Conservation (phyloP, 2,888 invertebrate species). For the Griposia aprilina region DNA sequence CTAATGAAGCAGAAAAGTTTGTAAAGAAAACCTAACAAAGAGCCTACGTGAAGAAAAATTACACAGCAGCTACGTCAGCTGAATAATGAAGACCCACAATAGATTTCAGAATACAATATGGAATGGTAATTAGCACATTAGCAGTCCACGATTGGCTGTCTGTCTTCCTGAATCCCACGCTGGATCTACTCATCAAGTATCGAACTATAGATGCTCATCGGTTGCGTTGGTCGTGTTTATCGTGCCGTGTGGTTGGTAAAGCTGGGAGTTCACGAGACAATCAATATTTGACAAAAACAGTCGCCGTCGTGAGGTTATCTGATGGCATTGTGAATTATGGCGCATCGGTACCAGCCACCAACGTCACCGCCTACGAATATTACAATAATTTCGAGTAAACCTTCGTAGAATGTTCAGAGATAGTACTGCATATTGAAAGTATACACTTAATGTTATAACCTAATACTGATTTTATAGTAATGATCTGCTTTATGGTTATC, state of each 20-base stretch:
- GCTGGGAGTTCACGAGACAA: constrained; percentile 71
- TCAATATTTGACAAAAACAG: constrained; percentile 80
- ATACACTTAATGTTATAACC: constrained; percentile 32
- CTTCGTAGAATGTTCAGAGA: constrained; percentile 59
- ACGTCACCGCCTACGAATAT: constrained; percentile 79
- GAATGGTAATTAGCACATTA: constrained; percentile 71
- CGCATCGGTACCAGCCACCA: constrained; percentile 82
- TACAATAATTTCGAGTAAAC: constrained; percentile 75
- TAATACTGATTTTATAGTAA: constrained; percentile 42
- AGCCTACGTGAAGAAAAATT: constrained; percentile 59
- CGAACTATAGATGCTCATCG: constrained; percentile 61
- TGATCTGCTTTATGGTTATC: constrained; percentile 58
- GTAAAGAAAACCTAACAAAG: constrained; percentile 58
- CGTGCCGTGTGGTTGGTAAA: constrained; percentile 65
- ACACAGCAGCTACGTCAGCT: constrained; percentile 45
- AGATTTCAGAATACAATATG: constrained; percentile 64
- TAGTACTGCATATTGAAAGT: constrained; percentile 60
- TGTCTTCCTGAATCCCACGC: constrained; percentile 73
- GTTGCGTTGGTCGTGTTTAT: constrained; percentile 60
- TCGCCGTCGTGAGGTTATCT: constrained; percentile 77
- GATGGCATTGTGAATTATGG: constrained; percentile 82
- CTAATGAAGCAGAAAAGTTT: constrained; percentile 45
- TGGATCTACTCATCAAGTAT: constrained; percentile 56
- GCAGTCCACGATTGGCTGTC: constrained; percentile 66
- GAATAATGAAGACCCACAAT: constrained; percentile 60